A percentile compares a stretch with the other conserved stretches of the same genome.
Evolutionary conservation across 2,113 vertebrate genomes (phyloP).

Genomic region (Connochaetes taurinus): DNA sequence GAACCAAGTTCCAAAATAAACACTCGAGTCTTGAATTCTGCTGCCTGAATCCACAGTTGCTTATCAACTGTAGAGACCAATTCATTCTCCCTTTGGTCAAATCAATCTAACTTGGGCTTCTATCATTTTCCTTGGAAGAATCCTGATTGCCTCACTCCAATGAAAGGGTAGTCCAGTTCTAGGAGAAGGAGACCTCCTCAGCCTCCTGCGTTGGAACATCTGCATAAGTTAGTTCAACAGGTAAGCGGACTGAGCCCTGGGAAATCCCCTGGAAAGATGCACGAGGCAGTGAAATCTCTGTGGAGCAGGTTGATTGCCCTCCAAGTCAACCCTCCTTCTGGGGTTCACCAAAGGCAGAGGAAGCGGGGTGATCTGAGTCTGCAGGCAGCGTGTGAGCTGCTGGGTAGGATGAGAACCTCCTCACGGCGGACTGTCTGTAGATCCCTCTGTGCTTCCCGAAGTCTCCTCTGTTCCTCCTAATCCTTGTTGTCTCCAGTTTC

Average conservation of each 20-base stretch:
- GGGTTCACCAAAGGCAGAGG: not conserved
- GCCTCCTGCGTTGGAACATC: not conserved
- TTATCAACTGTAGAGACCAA: not conserved
- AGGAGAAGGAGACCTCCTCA: not conserved
- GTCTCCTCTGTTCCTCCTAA: not conserved
- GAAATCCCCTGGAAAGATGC: not conserved
- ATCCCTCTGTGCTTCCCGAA: not conserved
- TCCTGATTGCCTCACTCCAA: not conserved
- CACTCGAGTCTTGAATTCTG: not conserved
- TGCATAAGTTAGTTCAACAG: not conserved
- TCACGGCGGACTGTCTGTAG: no score
- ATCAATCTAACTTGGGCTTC: not conserved
- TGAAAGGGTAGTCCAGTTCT: not conserved
- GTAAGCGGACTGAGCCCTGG: not conserved
- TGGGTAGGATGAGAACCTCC: not conserved
- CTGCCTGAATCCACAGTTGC: not conserved
- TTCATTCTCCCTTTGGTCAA: not conserved
- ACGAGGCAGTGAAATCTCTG: not conserved
- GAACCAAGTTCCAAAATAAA: not conserved
- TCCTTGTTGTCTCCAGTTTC: not conserved
- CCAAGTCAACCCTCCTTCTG: not conserved
- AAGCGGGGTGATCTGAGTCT: not conserved
- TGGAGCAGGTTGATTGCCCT: not conserved
- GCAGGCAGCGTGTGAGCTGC: rapidly evolving
- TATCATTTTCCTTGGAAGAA: not conserved